Evolutionary conservation across 2,888 invertebrate species (phyloP).

Genomic region (Philonicus albiceps): DNA sequence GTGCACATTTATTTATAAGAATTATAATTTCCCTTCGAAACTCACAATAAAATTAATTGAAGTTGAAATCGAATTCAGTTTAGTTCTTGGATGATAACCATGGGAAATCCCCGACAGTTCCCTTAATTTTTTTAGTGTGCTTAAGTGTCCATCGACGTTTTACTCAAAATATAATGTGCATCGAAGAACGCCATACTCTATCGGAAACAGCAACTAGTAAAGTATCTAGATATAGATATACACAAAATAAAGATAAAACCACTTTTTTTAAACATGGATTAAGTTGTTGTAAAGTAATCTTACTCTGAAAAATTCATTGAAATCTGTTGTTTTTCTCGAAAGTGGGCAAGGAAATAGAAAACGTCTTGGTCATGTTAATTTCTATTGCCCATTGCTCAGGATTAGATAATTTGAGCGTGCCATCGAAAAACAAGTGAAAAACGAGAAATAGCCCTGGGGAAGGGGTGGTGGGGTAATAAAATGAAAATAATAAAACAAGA

Average conservation of each 20-base stretch:
- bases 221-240: background rate
- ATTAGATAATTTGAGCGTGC: background rate
- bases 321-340: background rate
- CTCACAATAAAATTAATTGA: too few relatives aligned
- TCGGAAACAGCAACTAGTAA: background rate
- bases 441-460: background rate
- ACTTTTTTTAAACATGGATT: background rate
- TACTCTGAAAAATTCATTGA: background rate
- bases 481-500: background rate
- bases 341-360: background rate
- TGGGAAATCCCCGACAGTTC: too few relatives aligned
- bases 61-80: too few relatives aligned
- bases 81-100: too few relatives aligned
- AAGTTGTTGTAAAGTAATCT: background rate
- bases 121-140: too few relatives aligned
- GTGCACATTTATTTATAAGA: too few relatives aligned
- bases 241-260: background rate
- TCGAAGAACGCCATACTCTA: background rate
- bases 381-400: background rate
- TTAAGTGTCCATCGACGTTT: too few relatives aligned
- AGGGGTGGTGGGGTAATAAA: background rate
- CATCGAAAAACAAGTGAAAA: constrained; percentile 18
- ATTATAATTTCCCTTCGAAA: too few relatives aligned
- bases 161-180: too few relatives aligned
- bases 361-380: background rate